These are phyloP conservation scores for Pachycephala philippinensis DNA, from an alignment of 2,113 vertebrate species.

Conservation along the genomic window DNA sequence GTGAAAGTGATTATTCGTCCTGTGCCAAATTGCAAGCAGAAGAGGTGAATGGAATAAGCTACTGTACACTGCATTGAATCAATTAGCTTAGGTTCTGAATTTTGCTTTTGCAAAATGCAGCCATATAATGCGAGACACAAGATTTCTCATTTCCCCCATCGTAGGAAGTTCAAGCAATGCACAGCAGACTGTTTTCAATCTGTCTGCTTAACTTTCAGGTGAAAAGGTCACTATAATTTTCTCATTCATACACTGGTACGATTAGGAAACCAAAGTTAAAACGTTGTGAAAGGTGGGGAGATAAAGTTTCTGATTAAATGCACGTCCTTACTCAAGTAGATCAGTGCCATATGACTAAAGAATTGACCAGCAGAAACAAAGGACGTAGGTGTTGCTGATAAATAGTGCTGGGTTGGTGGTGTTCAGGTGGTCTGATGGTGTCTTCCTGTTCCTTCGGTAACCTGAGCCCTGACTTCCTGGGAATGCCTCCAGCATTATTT, in stretches of 20 bases:
- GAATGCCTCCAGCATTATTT: conserved; percentile 70
- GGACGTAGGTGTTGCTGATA: conserved; percentile 52
- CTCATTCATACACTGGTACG: conserved; percentile 6
- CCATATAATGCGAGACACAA: background rate
- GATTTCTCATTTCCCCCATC: conserved; percentile 50
- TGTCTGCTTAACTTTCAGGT: conserved; percentile 44
- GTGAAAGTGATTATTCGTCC: conserved; percentile 45
- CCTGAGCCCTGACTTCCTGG: conserved; percentile 76
- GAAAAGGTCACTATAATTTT: conserved; percentile 64
- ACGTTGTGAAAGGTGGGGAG: background rate
- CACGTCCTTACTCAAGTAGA: conserved; percentile 13
- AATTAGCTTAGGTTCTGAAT: conserved; percentile 12
- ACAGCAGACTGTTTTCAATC: conserved; percentile 51
- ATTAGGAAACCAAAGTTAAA: conserved; percentile 50
- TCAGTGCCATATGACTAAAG: conserved; percentile 50
- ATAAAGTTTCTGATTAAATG: conserved; percentile 56
- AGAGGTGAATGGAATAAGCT: conserved; percentile 47
- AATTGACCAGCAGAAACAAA: conserved; percentile 30
- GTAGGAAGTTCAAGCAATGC: conserved; percentile 24
- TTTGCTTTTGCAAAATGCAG: conserved; percentile 49
- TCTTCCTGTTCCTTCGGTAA: conserved; percentile 75
- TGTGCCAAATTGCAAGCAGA: conserved; percentile 4
- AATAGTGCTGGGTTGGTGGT: conserved; percentile 29
- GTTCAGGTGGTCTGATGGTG: conserved; percentile 69
- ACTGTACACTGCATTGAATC: conserved; percentile 21